Percentiles rank a stretch among this genome's conserved stretches.
Evolutionary conservation across 2,888 invertebrate species (phyloP).

Genomic region (Synanthedon vespiformis): DNA sequence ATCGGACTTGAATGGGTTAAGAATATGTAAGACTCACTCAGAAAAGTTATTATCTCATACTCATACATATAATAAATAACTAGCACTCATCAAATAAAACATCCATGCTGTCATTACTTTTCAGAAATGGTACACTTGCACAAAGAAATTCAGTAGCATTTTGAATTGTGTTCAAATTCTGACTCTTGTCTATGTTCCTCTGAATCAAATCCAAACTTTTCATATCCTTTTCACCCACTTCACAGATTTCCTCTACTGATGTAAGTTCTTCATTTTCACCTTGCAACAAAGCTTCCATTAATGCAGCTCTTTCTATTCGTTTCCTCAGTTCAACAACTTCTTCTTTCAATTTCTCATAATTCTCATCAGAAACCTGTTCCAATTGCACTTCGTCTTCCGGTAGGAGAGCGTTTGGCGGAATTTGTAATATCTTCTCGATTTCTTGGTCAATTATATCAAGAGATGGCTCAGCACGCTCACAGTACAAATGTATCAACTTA

Average conservation of each 20-base stretch:
- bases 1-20: too few species aligned
- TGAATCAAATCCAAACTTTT: constrained; percentile 39
- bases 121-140: constrained; percentile 37
- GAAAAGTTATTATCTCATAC: not conserved
- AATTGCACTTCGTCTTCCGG: constrained; percentile 52
- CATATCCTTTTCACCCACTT: constrained; percentile 52
- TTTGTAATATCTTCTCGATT: constrained; percentile 42
- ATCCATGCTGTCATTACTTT: constrained; percentile 15
- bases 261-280: constrained; percentile 50
- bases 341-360: constrained; percentile 40
- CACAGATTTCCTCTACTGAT: constrained; percentile 44
- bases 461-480: constrained; percentile 46
- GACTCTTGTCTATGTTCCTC: constrained; percentile 27
- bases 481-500: constrained; percentile 45
- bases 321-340: constrained; percentile 40
- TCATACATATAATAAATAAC: too few species aligned
- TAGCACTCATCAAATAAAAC: constrained; percentile 14
- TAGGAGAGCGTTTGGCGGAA: constrained; percentile 49
- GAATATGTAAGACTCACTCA: not conserved
- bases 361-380: constrained; percentile 38
- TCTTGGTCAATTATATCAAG: constrained; percentile 44
- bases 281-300: constrained; percentile 48
- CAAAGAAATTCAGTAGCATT: constrained; percentile 39
- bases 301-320: constrained; percentile 45
- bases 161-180: constrained; percentile 27